Conservation (phyloP, 2,113 vertebrate genomes). For the Pseudopodoces humilis region DNA sequence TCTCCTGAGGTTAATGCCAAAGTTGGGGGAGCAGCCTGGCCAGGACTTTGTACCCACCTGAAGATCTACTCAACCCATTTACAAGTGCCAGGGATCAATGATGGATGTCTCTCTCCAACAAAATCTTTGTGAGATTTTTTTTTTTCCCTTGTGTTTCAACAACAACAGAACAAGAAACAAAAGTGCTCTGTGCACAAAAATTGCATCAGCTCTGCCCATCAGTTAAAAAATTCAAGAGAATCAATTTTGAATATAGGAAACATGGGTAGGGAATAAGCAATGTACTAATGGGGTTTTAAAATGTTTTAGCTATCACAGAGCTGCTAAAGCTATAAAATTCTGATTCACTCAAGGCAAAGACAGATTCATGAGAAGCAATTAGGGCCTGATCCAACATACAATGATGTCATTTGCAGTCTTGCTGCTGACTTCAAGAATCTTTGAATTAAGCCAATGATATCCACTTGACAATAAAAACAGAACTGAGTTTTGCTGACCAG, state of each 20-base stretch:
- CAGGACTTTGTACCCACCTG: not conserved
- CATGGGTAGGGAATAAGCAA: not conserved
- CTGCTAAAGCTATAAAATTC: conserved; percentile 50
- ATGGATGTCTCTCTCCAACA: not conserved
- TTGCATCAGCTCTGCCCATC: not conserved
- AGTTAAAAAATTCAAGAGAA: not conserved
- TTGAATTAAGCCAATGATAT: not conserved
- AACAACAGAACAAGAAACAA: not conserved
- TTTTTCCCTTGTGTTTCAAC: not conserved
- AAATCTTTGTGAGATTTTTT: not conserved
- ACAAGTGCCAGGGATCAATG: not conserved
- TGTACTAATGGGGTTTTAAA: conserved; percentile 24
- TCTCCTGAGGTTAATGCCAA: not conserved
- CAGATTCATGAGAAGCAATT: conserved; percentile 33
- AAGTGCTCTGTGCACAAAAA: not conserved
- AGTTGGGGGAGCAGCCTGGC: not conserved
- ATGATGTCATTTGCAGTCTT: conserved; percentile 1
- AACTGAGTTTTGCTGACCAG: not conserved
- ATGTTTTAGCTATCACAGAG: conserved; percentile 26
- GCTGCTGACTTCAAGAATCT: conserved; percentile 2
- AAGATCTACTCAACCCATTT: not conserved
- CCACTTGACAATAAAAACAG: not conserved
- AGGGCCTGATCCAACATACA: not conserved
- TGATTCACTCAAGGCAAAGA: conserved; percentile 32
- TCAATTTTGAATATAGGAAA: conserved; percentile 2